These are phyloP conservation scores for Folsomia manolachei DNA, from an alignment of 2,888 invertebrate genomes.

Conservation along the genomic window DNA sequence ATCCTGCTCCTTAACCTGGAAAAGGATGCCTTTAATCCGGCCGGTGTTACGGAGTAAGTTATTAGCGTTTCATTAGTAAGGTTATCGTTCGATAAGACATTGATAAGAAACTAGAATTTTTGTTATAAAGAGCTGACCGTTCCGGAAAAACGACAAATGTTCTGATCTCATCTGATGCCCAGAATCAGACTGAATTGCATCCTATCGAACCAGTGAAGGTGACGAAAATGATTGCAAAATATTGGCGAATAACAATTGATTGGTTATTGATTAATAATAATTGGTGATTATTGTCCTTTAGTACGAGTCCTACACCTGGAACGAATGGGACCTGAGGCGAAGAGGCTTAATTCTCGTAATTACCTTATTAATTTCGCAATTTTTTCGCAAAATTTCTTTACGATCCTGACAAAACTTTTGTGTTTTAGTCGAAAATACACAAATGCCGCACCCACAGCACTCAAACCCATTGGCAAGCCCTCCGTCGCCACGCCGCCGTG, in stretches of 20 bases:
- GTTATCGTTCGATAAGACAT: too few relatives aligned
- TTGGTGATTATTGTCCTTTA: too few relatives aligned
- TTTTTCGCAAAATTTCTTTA: too few relatives aligned
- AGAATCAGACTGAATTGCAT: constrained; percentile 45
- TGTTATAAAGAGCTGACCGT: constrained; percentile 11
- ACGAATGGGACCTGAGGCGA: constrained; percentile 47
- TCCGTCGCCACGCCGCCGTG: constrained; percentile 23
- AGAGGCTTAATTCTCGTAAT: constrained; percentile 43
- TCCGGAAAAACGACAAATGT: constrained; percentile 18
- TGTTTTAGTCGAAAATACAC: constrained; percentile 38
- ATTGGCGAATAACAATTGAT: not conserved
- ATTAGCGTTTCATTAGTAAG: too few relatives aligned
- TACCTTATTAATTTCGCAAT: not conserved
- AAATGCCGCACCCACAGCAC: constrained; percentile 46
- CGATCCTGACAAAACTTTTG: not conserved
- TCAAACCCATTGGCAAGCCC: constrained; percentile 41
- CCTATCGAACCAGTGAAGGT: constrained; percentile 37
- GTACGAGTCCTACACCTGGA: constrained; percentile 40
- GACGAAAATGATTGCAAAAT: constrained; percentile 13
- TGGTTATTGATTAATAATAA: too few relatives aligned
- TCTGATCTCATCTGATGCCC: constrained; percentile 28
- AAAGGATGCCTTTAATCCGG: constrained; percentile 32
- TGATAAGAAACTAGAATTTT: too few relatives aligned
- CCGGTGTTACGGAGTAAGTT: constrained; percentile 26
- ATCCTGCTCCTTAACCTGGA: constrained; percentile 42